Base-by-base conservation (phyloP, 2,797 vertebrate species). In the Euthynnus affinis region DNA sequence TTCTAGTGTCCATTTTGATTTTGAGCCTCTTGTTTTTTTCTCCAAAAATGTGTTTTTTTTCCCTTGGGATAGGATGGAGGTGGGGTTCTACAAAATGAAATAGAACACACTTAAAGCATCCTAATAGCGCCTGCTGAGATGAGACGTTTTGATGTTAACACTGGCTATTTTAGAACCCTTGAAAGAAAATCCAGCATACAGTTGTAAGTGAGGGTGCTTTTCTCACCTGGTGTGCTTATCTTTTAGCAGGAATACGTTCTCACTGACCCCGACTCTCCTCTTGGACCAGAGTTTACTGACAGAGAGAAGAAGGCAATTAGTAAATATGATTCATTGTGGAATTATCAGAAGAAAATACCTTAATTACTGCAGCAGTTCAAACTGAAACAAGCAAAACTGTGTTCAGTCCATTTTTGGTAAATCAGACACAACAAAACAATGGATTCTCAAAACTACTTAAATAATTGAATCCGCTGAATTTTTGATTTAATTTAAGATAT, bases 231-330 rank as follows among this genome's bases (percentile, higher is more conserved):
- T 94, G 92, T 94, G 93, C 88, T 94, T 94, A 77, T 94, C 74
- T 92, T 96, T 96, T 96, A 98, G 95, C 97, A 98, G 90, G 97
- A 98, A 80, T 98, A 98, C 27, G 97, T 98, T 94, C 97, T 96
- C 84, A 98, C 97, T 14, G 97, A 98, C 73, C 94, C 96, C 20
- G 97, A 96, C 69, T 98, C 97, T 79, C 95, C 95, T 88, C 97
- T 95, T 32, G 94, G 94, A 80, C 96, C 95, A 80, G 96, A 94
- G 90, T 95, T 96, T 67, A 96, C 97, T 97, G 75, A 85, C 15
- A 32, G 29, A 84, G 18, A 81, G 17, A 81, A 81, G 18, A 32
- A 23, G 23, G 25, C 4, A 3, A 72, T 79, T 62, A 71, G 48
- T 55, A 18, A 75, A 67, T 42, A 25, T 5, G 32, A 59, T 3